Conservation (phyloP, 2,888 invertebrate species). For the Parnassius orleans region DNA sequence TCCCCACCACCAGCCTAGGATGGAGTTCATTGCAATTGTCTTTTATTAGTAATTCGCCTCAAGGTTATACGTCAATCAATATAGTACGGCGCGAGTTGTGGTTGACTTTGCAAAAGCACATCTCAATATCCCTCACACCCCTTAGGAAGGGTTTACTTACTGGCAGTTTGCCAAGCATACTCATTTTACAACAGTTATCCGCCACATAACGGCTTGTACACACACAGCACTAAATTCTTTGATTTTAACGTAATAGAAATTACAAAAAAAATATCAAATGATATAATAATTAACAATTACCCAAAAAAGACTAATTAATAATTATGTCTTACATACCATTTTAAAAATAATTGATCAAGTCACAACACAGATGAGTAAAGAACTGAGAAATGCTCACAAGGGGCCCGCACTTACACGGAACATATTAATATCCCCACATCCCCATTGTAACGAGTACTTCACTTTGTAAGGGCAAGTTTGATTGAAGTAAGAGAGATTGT, state of each 20-base stretch:
- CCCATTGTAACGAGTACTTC: constrained; percentile 42
- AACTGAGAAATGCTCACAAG: constrained; percentile 11
- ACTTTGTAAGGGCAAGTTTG: constrained; percentile 44
- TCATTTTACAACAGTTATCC: not conserved
- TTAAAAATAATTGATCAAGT: not conserved
- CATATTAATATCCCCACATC: constrained; percentile 29
- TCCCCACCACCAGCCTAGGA: no score
- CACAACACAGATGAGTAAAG: constrained; percentile 2
- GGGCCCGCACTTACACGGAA: constrained; percentile 23
- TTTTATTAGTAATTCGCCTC: no score
- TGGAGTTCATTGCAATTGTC: no score
- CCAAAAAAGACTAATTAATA: no score
- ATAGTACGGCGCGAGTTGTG: no score
- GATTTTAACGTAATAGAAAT: no score
- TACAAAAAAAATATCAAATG: no score
- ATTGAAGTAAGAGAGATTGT: constrained; percentile 45
- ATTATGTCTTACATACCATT: constrained; percentile 16
- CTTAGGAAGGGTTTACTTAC: not conserved
- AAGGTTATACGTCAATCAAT: no score
- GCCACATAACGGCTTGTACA: not conserved
- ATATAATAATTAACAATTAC: no score
- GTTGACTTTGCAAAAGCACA: no score
- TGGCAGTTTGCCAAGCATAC: not conserved
- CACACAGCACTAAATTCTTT: not conserved
- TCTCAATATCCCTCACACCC: no score